phyloP scores from a whole-genome alignment of 2,113 vertebrate genomes.

The Neotragus pygmaeus region DNA sequence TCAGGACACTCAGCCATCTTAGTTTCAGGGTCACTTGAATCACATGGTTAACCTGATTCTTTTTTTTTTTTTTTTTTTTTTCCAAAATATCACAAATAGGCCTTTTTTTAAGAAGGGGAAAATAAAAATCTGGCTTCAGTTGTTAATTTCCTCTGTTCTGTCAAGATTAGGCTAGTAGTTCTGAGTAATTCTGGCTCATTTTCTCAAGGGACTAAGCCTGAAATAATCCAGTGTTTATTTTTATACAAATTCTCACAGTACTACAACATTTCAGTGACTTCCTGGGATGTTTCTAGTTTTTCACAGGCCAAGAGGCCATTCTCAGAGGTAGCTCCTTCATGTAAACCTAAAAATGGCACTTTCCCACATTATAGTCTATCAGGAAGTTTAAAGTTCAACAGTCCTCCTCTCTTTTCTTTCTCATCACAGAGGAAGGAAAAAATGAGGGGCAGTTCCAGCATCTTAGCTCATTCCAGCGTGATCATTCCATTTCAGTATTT shows the following conservation, averaged over 20 bases:
- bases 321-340: conserved; percentile 91
- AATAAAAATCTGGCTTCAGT: conserved; percentile 76
- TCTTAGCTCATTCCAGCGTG: conserved; percentile 51
- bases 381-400: conserved; percentile 87
- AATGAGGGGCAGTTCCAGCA: conserved; percentile 70
- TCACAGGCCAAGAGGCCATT: conserved; percentile 85
- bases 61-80: conserved; percentile 51
- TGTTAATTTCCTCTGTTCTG: conserved; percentile 84
- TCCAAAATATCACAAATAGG: conserved; percentile 67
- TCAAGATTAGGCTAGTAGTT: conserved; percentile 81
- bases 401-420: conserved; percentile 72
- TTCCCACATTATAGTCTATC: conserved; percentile 89
- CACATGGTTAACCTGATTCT: conserved; percentile 68
- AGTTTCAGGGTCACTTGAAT: conserved; percentile 61
- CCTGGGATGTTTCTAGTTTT: conserved; percentile 88
- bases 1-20: conserved; percentile 35
- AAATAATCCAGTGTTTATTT: conserved; percentile 93
- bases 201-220: conserved; percentile 82
- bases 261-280: conserved; percentile 85
- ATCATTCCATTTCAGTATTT: conserved; percentile 47
- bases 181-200: conserved; percentile 81
- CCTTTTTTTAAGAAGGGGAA: background rate
- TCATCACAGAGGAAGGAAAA: conserved; percentile 73
- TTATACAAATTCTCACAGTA: conserved; percentile 88
- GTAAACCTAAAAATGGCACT: conserved; percentile 89